Base-by-base conservation (phyloP, 2,113 vertebrate genomes). In the Bostrychus sinensis region DNA sequence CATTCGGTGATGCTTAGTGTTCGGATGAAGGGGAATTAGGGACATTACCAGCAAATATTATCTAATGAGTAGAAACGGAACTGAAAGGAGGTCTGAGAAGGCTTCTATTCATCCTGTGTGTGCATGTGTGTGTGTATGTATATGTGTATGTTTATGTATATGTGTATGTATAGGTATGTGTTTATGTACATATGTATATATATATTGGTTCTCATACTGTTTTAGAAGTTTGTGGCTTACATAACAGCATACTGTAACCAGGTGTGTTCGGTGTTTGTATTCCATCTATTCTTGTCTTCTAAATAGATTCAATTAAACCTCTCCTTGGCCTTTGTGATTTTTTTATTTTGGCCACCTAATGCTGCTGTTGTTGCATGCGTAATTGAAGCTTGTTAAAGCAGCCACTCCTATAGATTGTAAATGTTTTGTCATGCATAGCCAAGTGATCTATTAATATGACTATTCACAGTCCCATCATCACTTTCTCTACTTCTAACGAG, bases 261-360 rank as follows among this genome's bases (percentile, higher is more conserved):
- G 3, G 20, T 39, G 45, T 65, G 54, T 20, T 30, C 26, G 22
- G 3, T 57, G 70, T 71, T 72, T 80, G 72, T 48, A 20, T 54
- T 51, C 2, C 8, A 32, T 2, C 3, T 7, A 8, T 32, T 5
- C 8, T 22, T 55, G 30, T 61, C 46, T 36, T 8, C 54, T 45
- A 50, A 53, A 14, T 23, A 63, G 46, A 62, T 74, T 75, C 60
- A 59, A 75, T 55, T 70, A 81, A 76, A 81, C 80, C 45, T 20
- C 30, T 23, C 1, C 1, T 56, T 5, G 39, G 25, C 42, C 55
- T 37, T 59, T 66, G 55, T 78, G 72, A 78, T 70, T 75, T 17
- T 51, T 66, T 55, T 23, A 16, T 57, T 74, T 69, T 67, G 48
- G 38, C 60, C 22, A 7, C 30, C 54, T 38, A 36, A 57, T 45